Evolutionary conservation across 2,888 invertebrate species (phyloP), one percentile per base, ranked within the genome.

Genomic region (Melanargia galathea): DNA sequence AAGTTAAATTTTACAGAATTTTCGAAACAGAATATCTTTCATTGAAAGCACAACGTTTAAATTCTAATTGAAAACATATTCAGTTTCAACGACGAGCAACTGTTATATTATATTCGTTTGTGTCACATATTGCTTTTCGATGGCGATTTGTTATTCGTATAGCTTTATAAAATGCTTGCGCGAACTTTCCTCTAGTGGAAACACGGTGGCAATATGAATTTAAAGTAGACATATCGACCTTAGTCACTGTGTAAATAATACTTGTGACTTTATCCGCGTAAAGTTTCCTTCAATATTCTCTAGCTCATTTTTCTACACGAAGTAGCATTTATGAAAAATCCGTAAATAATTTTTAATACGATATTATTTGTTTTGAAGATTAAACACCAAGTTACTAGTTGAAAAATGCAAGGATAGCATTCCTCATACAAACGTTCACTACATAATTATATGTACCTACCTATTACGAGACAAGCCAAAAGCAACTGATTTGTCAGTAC

Each of bases 51-150:
- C 38, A 11, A 40, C 49, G 40, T 59, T 40, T n/a, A 40, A 59
- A 51, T 49, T 40, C 26, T 26, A 49, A 59, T 59, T 38, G 46
- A 59, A 59, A 51, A 30, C 38, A 59, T 60, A 51, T 60, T 60
- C 60, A 60, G 60, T 60, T 43, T 51, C 43, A 33, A 22, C 51
- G 33, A 24, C 43, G 38, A 48, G 16, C 49, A 46, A 30, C 20
- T 43, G 62, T 51, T 33, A 35, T 22, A 48, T 38, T 18, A 6
- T n/a, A 8, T 54, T 46, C 54, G 48, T 51, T 61, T 26, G 46
- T 51, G 22, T 49, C 20, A 43, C 40, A 33, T 56, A 43, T 62
- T 57, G 33, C 51, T 43, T 57, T 62, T 62, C 35, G 52, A 63
- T 60, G 48, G 33, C 24, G 55, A 60, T 55, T 63, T 60, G 24